phyloP scores from a whole-genome alignment of 2,797 vertebrate species.

The Acanthis flammea region DNA sequence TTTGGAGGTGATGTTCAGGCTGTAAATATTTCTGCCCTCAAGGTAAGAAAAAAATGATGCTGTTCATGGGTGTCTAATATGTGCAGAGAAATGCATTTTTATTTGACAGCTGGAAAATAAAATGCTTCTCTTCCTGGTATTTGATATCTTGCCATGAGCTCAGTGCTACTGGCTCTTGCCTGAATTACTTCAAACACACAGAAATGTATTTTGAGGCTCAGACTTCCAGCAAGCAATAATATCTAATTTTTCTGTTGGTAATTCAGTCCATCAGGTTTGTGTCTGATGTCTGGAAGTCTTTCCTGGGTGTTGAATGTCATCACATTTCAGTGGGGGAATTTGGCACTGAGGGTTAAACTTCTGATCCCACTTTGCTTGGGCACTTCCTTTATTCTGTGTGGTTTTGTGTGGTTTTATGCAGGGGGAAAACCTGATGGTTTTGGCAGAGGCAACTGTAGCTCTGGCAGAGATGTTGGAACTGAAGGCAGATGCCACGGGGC shows the following conservation, averaged over 20 bases:
- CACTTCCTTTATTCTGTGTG: neutral
- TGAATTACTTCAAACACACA: neutral
- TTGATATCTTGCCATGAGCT: neutral
- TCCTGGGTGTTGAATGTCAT: neutral
- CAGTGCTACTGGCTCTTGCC: neutral
- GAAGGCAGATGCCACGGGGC: constrained; percentile 83
- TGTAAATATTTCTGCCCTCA: constrained; percentile 89
- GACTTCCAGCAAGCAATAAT: neutral
- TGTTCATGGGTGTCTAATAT: neutral
- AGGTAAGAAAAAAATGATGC: constrained; percentile 70
- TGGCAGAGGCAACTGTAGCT: constrained; percentile 88
- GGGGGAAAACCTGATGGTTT: constrained; percentile 87
- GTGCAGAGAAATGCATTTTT: neutral
- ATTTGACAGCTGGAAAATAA: neutral
- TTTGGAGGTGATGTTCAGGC: constrained; percentile 92
- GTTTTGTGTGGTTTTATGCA: constrained; percentile 42
- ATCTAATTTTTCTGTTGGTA: neutral
- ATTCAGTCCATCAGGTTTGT: neutral
- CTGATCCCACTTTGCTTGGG: neutral
- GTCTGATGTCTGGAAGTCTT: neutral
- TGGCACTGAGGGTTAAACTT: neutral
- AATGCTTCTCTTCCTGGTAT: neutral
- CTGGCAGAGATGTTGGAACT: constrained; percentile 92
- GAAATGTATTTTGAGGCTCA: neutral
- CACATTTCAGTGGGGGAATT: neutral